phyloP scores from a whole-genome alignment of 2,888 invertebrate species.

The Nephrotoma appendiculata region DNA sequence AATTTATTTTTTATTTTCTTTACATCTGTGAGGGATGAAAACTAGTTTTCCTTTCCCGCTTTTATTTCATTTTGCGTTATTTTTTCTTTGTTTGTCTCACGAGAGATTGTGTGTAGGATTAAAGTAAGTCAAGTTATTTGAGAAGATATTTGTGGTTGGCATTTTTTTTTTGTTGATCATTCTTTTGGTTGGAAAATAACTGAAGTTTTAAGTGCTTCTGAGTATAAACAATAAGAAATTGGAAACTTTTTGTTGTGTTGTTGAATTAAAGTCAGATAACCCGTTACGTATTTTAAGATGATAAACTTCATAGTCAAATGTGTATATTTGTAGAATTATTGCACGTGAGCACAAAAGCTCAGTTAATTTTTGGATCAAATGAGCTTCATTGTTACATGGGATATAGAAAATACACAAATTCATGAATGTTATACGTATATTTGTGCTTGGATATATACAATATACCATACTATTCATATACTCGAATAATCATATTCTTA shows the following conservation, averaged over 20 bases:
- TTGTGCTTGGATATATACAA: neutral
- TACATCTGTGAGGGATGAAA: neutral
- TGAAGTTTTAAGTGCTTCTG: neutral
- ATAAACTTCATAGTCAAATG: neutral
- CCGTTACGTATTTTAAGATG: neutral
- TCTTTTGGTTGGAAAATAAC: neutral
- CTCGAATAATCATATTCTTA: neutral
- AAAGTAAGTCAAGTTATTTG: neutral
- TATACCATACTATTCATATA: neutral
- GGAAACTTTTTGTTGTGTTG: neutral
- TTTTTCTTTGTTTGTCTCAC: neutral
- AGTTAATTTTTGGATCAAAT: no score
- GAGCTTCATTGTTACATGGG: no score
- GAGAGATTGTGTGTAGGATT: neutral
- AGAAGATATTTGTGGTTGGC: neutral
- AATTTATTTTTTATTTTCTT: neutral
- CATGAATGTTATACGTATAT: neutral
- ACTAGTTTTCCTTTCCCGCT: neutral
- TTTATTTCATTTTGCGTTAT: neutral
- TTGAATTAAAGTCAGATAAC: neutral
- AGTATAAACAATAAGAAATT: neutral
- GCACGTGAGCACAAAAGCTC: neutral
- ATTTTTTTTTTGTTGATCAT: neutral
- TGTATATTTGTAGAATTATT: neutral
- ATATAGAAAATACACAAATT: neutral